Evolutionary conservation across 2,888 invertebrate species (phyloP), one percentile per base, ranked within the genome.

Genomic region (Prosapia bicincta): DNA sequence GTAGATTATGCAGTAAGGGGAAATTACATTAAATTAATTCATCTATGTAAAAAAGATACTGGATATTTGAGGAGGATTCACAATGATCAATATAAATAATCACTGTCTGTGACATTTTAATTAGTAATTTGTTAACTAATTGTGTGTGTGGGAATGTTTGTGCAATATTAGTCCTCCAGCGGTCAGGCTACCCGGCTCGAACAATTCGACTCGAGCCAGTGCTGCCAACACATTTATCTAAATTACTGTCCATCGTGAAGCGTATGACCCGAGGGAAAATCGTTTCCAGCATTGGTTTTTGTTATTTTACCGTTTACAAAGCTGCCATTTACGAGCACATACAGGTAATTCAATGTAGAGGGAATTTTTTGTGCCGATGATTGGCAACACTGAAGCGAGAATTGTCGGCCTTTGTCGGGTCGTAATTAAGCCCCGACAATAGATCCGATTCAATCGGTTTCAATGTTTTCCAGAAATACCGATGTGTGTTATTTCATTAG

Each of bases 391-490:
- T 20, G 38, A 38, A 15, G 38, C 38, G 38, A 38, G 10, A 13
- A 20, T 54, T 54, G 54, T 54, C 54, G 54, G 54, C 54, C 3
- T 20, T 20, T n/a, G 2, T 6, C 54, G 20, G 54, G 30, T 38
- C 15, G 20, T 54, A 54, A 54, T 54, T 54, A 54, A 3, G n/a
- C n/a, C n/a, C 54, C 54, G n/a, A 10, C 54, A 54, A 38, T 54
- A 20, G 54, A 54, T 72, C 28, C 26, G 26, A 65, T 72, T 72
- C 72, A 72, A 72, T 72, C 72, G 54, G 72, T 72, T 72, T 72
- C 72, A 72, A 72, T 72, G 72, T 72, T 72, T 72, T 28, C 65
- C n/a, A 66, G 54, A 54, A 54, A 54, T 54, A 54, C 54, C 54
- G 54, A 54, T 54, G 54, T 54, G 66, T 65, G 54, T 65, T 26